These are phyloP conservation scores for Dryobates pubescens DNA, from an alignment of 2,797 vertebrate genomes.

Conservation along the genomic window DNA sequence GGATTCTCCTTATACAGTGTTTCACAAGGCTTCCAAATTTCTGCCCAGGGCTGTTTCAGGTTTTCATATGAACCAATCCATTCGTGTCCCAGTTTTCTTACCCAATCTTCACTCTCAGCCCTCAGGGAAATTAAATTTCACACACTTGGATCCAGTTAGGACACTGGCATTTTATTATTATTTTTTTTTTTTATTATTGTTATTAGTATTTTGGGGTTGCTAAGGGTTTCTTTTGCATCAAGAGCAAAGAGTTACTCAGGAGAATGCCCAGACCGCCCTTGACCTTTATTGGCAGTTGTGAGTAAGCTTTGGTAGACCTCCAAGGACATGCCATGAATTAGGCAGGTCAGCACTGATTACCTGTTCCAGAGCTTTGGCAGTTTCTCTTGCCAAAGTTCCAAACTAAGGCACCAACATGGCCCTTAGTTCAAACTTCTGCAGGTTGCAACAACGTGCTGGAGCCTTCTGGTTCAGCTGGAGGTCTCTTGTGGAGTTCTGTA, in stretches of 20 bases:
- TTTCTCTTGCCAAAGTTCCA: not conserved
- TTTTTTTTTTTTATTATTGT: no score
- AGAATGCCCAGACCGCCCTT: not conserved
- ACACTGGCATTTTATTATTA: not conserved
- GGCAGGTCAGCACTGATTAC: not conserved
- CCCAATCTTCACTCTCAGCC: slow-evolving; percentile 64
- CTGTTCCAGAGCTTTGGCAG: not conserved
- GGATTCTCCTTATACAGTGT: slow-evolving; percentile 27
- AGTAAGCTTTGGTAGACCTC: not conserved
- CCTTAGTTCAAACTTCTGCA: not conserved
- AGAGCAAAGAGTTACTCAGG: not conserved
- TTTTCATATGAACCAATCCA: slow-evolving; percentile 66
- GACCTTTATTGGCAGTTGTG: not conserved
- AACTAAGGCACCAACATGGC: fast-evolving
- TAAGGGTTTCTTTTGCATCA: slow-evolving; percentile 11
- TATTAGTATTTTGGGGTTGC: not conserved
- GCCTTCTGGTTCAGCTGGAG: not conserved
- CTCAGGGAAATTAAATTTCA: slow-evolving; percentile 68
- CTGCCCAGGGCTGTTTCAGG: slow-evolving; percentile 58
- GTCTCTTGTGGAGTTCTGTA: not conserved
- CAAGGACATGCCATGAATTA: not conserved
- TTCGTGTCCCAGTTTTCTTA: slow-evolving; percentile 66
- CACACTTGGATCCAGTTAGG: slow-evolving; percentile 60
- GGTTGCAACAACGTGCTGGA: not conserved
- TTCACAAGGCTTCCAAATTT: slow-evolving; percentile 62